A percentile compares a stretch with the other conserved stretches of the same genome.
Conservation (phyloP, 2,888 invertebrate species). For the Eupithecia vulgata region DNA sequence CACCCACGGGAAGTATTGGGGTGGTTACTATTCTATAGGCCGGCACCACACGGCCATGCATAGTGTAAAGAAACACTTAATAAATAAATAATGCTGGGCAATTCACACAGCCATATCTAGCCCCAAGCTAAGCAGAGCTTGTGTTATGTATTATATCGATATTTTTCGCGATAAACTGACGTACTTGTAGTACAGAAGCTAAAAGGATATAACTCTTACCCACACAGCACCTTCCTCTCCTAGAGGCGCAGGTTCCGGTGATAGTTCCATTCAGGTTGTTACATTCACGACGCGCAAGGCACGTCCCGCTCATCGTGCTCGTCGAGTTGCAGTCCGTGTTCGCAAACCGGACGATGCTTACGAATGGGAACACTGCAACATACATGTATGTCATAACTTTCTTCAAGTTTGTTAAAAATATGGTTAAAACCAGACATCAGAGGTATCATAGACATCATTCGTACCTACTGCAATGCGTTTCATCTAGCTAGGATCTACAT, state of each 20-base stretch:
- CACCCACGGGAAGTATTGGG: no score
- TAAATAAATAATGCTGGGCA: no score
- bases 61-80: no score
- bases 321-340: conserved; percentile 87
- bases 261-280: conserved; percentile 87
- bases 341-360: conserved; percentile 90
- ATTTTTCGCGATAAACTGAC: no score
- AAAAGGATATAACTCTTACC: conserved; percentile 80
- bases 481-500: background rate
- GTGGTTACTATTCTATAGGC: no score
- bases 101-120: no score
- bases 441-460: no score
- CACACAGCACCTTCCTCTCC: conserved; percentile 92
- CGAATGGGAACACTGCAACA: conserved; percentile 85
- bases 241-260: conserved; percentile 89
- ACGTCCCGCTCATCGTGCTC: conserved; percentile 89
- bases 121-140: no score
- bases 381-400: background rate
- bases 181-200: background rate
- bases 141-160: no score
- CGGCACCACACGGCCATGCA: no score
- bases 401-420: background rate
- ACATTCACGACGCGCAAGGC: conserved; percentile 91
- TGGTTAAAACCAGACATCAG: background rate
- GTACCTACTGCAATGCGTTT: background rate